Evolutionary conservation across 2,797 vertebrate genomes (phyloP).

Genomic region (Netta rufina): DNA sequence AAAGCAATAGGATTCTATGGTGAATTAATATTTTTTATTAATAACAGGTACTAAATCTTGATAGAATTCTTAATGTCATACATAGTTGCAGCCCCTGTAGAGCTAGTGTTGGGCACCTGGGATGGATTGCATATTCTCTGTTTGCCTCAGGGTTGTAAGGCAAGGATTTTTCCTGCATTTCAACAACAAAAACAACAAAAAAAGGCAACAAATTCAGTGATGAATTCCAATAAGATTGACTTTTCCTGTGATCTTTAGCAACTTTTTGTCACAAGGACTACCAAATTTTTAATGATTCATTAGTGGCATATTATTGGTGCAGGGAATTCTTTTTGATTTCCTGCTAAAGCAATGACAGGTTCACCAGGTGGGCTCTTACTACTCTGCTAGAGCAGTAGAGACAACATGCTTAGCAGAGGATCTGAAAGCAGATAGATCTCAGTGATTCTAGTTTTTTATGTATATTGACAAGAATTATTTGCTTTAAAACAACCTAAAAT

Average conservation of each 20-base stretch:
- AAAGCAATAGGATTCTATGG: conserved; percentile 18
- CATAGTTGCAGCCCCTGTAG: neutral
- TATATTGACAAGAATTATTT: neutral
- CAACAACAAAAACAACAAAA: neutral
- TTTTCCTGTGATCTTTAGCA: neutral
- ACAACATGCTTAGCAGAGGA: neutral
- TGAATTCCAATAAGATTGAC: neutral
- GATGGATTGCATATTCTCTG: neutral
- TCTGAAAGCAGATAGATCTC: neutral
- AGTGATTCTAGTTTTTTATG: neutral
- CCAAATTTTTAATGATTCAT: neutral
- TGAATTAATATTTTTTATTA: conserved; percentile 45
- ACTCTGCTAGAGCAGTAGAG: neutral
- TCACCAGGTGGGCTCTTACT: neutral
- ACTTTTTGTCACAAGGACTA: neutral
- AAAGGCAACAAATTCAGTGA: neutral
- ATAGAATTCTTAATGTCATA: neutral
- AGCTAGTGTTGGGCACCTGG: neutral
- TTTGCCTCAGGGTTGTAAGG: neutral
- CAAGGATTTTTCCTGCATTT: neutral
- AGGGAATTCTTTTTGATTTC: neutral
- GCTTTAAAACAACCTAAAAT: neutral
- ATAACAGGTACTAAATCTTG: conserved; percentile 16
- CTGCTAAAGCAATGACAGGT: neutral
- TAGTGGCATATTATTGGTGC: neutral